phyloP scores from a whole-genome alignment of 1,140 invertebrate species.

The Leptonema lineaticorne region DNA sequence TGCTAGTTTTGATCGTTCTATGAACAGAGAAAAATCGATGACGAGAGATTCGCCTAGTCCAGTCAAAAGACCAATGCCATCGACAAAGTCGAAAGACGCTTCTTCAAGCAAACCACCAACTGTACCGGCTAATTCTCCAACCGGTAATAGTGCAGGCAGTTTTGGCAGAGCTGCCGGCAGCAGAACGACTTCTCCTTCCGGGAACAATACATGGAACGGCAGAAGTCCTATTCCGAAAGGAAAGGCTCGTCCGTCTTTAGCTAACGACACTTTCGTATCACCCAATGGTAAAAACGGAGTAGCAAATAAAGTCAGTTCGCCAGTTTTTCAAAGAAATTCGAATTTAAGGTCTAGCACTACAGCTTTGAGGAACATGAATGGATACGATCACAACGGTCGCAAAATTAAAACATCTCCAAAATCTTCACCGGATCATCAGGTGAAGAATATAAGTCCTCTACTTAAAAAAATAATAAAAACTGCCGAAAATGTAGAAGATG shows the following conservation, averaged over 20 bases:
- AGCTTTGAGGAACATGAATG: constrained; percentile 46
- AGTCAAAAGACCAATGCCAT: constrained; percentile 44
- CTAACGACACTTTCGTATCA: constrained; percentile 67
- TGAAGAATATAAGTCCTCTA: constrained; percentile 61
- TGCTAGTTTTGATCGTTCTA: constrained; percentile 44
- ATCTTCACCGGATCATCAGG: constrained; percentile 59
- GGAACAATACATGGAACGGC: constrained; percentile 73
- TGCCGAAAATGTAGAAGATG: constrained; percentile 67
- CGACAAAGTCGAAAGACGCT: constrained; percentile 39
- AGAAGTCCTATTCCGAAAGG: constrained; percentile 48
- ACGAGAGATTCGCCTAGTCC: constrained; percentile 39
- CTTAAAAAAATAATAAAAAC: constrained; percentile 71
- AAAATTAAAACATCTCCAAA: constrained; percentile 32
- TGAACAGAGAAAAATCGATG: constrained; percentile 34
- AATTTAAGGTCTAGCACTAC: constrained; percentile 64
- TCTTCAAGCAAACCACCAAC: constrained; percentile 43
- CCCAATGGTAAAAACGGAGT: constrained; percentile 51
- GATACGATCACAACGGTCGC: constrained; percentile 59
- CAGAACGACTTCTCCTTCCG: constrained; percentile 38
- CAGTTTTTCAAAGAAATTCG: constrained; percentile 62
- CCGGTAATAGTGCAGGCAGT: constrained; percentile 47
- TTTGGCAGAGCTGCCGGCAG: constrained; percentile 33
- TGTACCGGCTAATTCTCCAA: constrained; percentile 48
- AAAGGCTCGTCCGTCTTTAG: constrained; percentile 62
- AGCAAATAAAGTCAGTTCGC: constrained; percentile 47